Conservation (phyloP, 2,113 vertebrate genomes). For the Terrapene triunguis region DNA sequence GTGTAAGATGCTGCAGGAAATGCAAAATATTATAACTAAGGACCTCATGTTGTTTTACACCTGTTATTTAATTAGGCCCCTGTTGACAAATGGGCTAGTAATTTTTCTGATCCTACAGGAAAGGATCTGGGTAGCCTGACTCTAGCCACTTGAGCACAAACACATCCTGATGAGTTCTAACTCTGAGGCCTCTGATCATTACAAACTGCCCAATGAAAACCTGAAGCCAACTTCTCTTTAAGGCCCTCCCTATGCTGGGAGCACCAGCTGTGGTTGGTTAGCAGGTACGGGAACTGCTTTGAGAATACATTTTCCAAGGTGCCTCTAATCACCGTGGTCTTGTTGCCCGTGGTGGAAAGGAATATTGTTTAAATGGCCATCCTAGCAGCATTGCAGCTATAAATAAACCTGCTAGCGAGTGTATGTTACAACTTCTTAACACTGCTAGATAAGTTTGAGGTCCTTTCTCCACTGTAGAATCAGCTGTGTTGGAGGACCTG, state of each 20-base stretch:
- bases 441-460: neutral
- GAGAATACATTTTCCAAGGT: no score
- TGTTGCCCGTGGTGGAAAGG: neutral
- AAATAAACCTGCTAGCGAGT: neutral
- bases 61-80: neutral
- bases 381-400: neutral
- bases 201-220: fast-evolving
- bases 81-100: neutral
- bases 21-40: no score
- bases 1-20: no score
- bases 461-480: neutral
- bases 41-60: fast-evolving
- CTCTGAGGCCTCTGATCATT: fast-evolving
- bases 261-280: no score
- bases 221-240: fast-evolving
- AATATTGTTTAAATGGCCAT: neutral
- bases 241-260: no score
- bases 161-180: fast-evolving
- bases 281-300: no score
- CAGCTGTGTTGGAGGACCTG: neutral
- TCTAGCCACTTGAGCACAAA: no score
- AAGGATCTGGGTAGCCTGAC: fast-evolving
- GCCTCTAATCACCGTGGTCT: neutral
- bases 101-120: fast-evolving
- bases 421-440: neutral